phyloP scores from a whole-genome alignment of 2,113 vertebrate species.

The Rhagologus leucostigma region DNA sequence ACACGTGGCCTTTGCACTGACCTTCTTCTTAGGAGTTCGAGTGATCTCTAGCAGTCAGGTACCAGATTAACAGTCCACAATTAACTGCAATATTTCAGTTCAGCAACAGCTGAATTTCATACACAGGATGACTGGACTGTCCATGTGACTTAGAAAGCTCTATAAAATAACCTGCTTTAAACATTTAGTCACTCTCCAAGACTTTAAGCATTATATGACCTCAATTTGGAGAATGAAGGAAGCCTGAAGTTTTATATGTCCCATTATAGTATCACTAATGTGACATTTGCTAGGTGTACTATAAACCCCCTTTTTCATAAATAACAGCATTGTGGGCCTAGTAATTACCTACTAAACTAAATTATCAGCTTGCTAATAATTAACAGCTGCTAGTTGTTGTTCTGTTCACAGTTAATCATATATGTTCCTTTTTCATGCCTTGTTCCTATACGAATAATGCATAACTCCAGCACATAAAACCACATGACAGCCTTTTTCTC shows the following conservation, averaged over 20 bases:
- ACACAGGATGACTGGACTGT: background rate
- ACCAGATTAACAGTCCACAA: background rate
- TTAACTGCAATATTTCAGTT: background rate
- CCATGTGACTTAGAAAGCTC: background rate
- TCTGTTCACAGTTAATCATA: background rate
- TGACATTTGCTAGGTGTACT: background rate
- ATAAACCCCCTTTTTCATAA: background rate
- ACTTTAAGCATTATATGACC: background rate
- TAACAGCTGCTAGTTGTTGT: background rate
- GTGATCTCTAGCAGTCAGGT: background rate
- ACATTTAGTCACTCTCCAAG: background rate
- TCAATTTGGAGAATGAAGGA: background rate
- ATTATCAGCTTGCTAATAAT: background rate
- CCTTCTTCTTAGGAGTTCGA: background rate
- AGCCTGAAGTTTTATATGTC: background rate
- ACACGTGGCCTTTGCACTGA: background rate
- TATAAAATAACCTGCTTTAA: background rate
- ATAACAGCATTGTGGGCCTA: background rate
- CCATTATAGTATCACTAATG: background rate
- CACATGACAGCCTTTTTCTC: background rate
- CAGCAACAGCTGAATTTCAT: background rate
- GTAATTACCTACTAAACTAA: background rate
- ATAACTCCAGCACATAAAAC: background rate
- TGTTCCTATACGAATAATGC: background rate
- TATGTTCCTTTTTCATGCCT: background rate